Evolutionary conservation across 2,888 invertebrate species (phyloP), one percentile per base, ranked within the genome.

Genomic region (Omphaloscelis lunosa): DNA sequence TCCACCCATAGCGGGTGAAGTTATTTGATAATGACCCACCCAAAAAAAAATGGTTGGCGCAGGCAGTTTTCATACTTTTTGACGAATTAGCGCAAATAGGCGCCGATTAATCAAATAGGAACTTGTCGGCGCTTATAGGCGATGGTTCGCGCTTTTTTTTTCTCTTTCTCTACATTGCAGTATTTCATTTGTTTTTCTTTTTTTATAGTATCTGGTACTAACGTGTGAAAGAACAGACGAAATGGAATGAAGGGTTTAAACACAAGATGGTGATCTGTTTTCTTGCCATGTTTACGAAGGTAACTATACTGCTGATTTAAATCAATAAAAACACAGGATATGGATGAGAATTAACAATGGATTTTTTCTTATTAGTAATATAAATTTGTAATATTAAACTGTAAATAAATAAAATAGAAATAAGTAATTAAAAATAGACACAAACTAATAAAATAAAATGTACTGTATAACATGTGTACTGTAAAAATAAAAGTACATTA

Each of bases 141-240:
- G 15, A 45, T 12, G 45, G 4, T 45, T 45, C 45, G 45, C 45
- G 4, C 15, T 45, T 41, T 39, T 45, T 41, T 41, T 41, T 45
- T 45, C 15, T 45, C 5, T 45, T 45, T 45, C 15, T 45, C 5
- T 45, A 29, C 9, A 29, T 53, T 41, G n/a, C 51, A 23, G 17
- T 29, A 62, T 53, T 48, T 73, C 0, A 59, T n/a, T 41, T 72
- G 15, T 48, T 48, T 72, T 74, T 53, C 2, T 65, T 75, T 62
- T 62, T 71, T 83, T 80, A 51, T 68, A 80, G 80, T 7, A 56
- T 81, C 58, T 80, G 80, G 80, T 80, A 51, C 67, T 81, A 61
- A 81, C n/a, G 15, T 41, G 12, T 20, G 27, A 62, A 51, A 17
- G 12, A 8, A 51, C 5, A 15, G 29, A 23, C 34, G n/a, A 39